Evolutionary conservation across 1,140 invertebrate species (phyloP), one percentile per base, ranked within the genome.

Genomic region (Drusus annulatus): DNA sequence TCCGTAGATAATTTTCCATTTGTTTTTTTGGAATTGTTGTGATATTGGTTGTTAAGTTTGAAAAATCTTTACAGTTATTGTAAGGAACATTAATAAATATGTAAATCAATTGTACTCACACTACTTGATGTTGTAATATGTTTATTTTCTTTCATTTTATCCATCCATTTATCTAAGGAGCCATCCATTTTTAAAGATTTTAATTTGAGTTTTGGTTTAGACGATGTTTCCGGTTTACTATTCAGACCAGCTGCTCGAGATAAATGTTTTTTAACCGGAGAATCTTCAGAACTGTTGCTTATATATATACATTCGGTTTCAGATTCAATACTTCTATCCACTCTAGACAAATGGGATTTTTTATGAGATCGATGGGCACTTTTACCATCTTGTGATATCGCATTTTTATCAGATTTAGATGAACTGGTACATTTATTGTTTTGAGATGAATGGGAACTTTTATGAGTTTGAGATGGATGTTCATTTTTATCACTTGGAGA

Each of bases 101-200:
- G n/a, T n/a, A 45, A 13, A 45, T 13, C 36, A 45, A 0, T 7
- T 13, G 36, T 45, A 74, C 69, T 74, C n/a, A 74, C 69, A 21
- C 56, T 56, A 28, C 54, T 52, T 25, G 50, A 54, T 5, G n/a
- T 56, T 21, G 17, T 15, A 54, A 74, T 25, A 74, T 54, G 51
- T 25, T 56, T 56, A 56, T 54, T 74, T 25, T n/a, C 25, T 62
- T 79, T 79, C 45, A 80, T 74, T 62, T 52, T 71, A 21, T 79
- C 36, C 1, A 83, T 79, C 76, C 75, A 80, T 28, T 51, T 36
- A 28, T 79, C 58, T 51, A 80, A 45, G 10, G 68, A 69, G 60
- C 71, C 36, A 76, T 83, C 81, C 13, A 83, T 68, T 69, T 83
- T 83, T 52, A 83, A 80, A 17, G 76, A 71, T 73, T 78, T 81